These are phyloP conservation scores for Blastobasis adustella DNA, from an alignment of 2,888 invertebrate genomes.

Conservation along the genomic window DNA sequence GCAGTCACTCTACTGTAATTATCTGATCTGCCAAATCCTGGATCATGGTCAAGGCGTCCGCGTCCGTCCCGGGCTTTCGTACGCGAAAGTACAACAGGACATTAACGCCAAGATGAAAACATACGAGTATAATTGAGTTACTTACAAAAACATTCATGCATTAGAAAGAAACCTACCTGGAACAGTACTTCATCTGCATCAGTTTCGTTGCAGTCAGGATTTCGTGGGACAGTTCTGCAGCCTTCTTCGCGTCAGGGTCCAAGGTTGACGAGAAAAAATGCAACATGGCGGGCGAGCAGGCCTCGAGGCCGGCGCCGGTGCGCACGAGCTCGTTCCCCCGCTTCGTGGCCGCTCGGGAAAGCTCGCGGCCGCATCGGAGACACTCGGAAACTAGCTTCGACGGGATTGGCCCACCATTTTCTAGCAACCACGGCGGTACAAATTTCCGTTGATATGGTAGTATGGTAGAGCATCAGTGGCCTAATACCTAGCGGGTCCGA, in stretches of 20 bases:
- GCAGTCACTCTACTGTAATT: too few relatives aligned
- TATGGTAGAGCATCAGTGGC: too few relatives aligned
- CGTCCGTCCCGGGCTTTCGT: too few relatives aligned
- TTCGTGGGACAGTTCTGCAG: conserved; percentile 51
- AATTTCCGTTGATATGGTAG: too few relatives aligned
- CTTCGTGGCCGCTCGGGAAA: conserved; percentile 40
- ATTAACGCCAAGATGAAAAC: too few relatives aligned
- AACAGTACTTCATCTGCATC: conserved; percentile 53
- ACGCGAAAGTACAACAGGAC: too few relatives aligned
- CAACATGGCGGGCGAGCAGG: conserved; percentile 44
- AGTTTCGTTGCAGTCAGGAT: conserved; percentile 57
- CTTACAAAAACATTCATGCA: too few relatives aligned
- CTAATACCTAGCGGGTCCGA: too few relatives aligned
- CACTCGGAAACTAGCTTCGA: conserved; percentile 71
- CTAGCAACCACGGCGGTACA: conserved; percentile 11
- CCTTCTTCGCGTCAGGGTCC: conserved; percentile 42
- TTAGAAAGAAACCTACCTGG: conserved; percentile 28
- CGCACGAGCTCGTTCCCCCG: conserved; percentile 49
- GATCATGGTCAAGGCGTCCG: too few relatives aligned
- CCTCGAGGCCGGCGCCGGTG: conserved; percentile 45
- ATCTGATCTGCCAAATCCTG: too few relatives aligned
- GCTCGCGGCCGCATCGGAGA: conserved; percentile 47
- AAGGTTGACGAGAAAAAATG: conserved; percentile 53
- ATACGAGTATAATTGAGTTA: too few relatives aligned
- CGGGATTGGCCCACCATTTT: conserved; percentile 69